Conservation (phyloP, 2,888 invertebrate species). For the Stenotaenia linearis region DNA sequence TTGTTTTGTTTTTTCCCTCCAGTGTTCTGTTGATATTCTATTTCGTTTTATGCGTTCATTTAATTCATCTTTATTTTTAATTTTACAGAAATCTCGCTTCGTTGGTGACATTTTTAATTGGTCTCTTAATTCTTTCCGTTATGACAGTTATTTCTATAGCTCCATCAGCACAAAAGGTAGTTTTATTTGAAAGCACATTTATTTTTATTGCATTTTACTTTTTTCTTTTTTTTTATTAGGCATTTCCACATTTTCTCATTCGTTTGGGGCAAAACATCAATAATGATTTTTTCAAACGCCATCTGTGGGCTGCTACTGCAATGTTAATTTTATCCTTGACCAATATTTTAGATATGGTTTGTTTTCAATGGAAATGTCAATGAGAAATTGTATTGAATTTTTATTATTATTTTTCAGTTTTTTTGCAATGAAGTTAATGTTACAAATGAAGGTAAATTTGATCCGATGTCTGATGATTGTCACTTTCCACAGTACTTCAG, state of each 20-base stretch:
- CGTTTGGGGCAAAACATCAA: slow-evolving; percentile 32
- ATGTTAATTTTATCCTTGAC: slow-evolving; percentile 56
- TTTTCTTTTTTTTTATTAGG: not conserved
- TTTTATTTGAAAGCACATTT: slow-evolving; percentile 33
- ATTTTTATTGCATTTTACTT: not conserved
- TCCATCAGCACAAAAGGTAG: slow-evolving; percentile 48
- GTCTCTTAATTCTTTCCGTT: slow-evolving; percentile 45
- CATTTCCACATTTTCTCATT: slow-evolving; percentile 2
- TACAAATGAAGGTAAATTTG: not conserved
- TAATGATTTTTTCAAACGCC: slow-evolving; percentile 33
- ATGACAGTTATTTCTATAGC: slow-evolving; percentile 48
- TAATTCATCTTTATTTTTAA: not conserved
- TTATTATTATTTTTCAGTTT: slow-evolving; percentile 33
- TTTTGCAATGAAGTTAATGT: slow-evolving; percentile 28
- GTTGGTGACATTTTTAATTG: slow-evolving; percentile 46
- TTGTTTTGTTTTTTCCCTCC: not conserved
- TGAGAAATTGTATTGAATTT: not conserved
- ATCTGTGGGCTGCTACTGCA: slow-evolving; percentile 45
- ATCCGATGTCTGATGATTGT: slow-evolving; percentile 49
- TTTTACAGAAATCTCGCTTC: not conserved
- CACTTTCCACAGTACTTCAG: slow-evolving; percentile 68
- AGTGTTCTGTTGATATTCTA: too few relatives aligned
- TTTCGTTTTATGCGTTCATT: not conserved
- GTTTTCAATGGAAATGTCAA: slow-evolving; percentile 38
- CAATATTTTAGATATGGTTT: slow-evolving; percentile 60